phyloP scores from a whole-genome alignment of 2,797 vertebrate genomes.

The Micropoecilia bifurca region DNA sequence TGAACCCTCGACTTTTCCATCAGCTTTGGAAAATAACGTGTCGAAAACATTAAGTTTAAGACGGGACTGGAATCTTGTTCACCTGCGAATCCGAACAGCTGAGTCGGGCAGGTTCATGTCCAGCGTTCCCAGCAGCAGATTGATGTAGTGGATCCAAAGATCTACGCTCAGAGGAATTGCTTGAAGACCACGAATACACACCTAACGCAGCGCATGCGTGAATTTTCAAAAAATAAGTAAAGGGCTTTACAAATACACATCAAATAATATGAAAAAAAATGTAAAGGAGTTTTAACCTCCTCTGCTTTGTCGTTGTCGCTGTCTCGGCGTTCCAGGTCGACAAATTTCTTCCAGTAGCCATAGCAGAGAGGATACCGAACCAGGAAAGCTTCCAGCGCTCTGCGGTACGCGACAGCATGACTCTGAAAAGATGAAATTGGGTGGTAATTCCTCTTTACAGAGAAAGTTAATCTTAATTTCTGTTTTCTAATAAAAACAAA shows the following conservation, averaged over 20 bases:
- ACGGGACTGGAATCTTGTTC: background rate
- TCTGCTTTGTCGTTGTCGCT: conserved; percentile 77
- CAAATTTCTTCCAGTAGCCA: conserved; percentile 91
- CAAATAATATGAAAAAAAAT: background rate
- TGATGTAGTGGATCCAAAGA: conserved; percentile 90
- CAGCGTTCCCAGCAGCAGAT: conserved; percentile 83
- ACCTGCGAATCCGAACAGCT: conserved; percentile 82
- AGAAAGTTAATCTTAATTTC: background rate
- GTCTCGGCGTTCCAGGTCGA: conserved; percentile 84
- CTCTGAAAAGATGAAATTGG: conserved; percentile 68
- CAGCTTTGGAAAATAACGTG: background rate
- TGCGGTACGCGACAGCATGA: conserved; percentile 79
- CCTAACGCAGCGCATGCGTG: conserved; percentile 65
- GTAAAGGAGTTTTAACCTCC: conserved; percentile 73
- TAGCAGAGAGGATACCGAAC: conserved; percentile 87
- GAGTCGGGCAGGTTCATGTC: conserved; percentile 86
- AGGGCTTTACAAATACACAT: background rate
- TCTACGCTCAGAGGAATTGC: conserved; percentile 87
- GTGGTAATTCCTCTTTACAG: background rate
- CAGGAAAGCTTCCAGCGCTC: conserved; percentile 84
- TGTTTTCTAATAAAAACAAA: background rate
- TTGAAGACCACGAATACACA: conserved; percentile 84
- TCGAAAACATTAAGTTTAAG: background rate
- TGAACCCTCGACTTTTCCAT: background rate
- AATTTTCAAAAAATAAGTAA: background rate